Base-by-base conservation (phyloP, 2,797 vertebrate species). In the Phalloptychus januarius region DNA sequence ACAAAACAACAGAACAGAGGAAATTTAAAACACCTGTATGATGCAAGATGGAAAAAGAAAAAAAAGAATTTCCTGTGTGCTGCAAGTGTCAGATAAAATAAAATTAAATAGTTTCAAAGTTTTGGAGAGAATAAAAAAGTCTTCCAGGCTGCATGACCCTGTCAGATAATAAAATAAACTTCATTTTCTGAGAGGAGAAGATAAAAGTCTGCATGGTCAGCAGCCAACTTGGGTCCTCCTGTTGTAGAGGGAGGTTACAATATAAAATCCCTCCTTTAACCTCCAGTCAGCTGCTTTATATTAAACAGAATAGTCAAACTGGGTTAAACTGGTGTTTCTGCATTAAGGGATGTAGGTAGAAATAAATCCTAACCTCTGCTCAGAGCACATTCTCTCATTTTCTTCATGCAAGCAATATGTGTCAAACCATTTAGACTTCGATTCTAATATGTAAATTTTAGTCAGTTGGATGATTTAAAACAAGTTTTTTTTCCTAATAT, bases 191-290 rank as follows among this genome's bases (percentile, higher is more conserved):
- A 13, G 20, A 58, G n/a, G 54, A 72, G 36, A 52, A 80, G 86
- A 92, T 86, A 89, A 87, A 86, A 78, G 81, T 87, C 45, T 81
- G 71, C 61, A 48, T 75, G 82, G 83, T 81, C 81, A 13, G 84
- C 79, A 70, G 86, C 86, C 81, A 87, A 44, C 65, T 77, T 38
- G 72, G 69, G 76, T 72, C 69, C 61, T 48, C 7, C 31, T 79
- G 81, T 70, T 75, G 71, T 18, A 58, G 76, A 0, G 7, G 36
- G 71, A 36, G 79, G 71, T 54, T 77, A 42, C 77, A 73, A 74
- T 7, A n/a, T 73, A 69, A 58, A 87, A 74, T 70, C 45, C 15
- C 11, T 52, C 38, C 33, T 77, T 82, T 73, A 71, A 78, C 67
- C 11, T 54, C 33, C 54, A 20, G 67, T n/a, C 50, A 12, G 46